Conservation (phyloP, 2,797 vertebrate species). For the Champsocephalus gunnari region DNA sequence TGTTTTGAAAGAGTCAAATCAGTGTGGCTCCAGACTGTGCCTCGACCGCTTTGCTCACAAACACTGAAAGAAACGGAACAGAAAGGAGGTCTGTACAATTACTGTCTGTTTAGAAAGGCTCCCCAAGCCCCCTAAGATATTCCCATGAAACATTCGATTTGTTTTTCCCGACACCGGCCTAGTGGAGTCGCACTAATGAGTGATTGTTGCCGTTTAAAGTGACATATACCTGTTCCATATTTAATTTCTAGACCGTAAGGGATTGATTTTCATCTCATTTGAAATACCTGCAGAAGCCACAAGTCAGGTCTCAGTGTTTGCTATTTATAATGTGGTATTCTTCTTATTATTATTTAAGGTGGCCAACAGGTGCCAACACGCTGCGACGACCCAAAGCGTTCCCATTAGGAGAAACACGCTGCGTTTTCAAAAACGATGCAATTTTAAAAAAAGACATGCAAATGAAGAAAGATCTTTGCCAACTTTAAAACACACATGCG, state of each 20-base stretch:
- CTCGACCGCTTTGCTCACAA: neutral
- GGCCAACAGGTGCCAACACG: too few species aligned
- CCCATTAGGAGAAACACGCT: too few species aligned
- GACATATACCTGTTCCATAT: neutral
- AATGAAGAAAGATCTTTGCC: too few species aligned
- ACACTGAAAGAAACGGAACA: neutral
- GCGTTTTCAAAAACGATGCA: too few species aligned
- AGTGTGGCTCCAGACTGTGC: slow-evolving; percentile 3
- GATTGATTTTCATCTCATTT: neutral
- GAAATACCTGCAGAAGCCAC: neutral
- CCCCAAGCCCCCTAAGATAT: neutral
- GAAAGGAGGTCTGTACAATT: neutral
- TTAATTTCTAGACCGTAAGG: neutral
- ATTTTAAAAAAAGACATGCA: too few species aligned
- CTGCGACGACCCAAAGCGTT: too few species aligned
- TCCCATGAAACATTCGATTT: neutral
- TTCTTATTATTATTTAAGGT: too few species aligned
- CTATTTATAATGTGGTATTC: too few species aligned
- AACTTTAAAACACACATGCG: too few species aligned
- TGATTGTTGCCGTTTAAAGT: neutral
- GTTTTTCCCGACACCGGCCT: neutral
- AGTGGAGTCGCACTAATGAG: neutral
- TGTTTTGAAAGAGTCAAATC: slow-evolving; percentile 9
- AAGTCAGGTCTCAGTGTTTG: too few species aligned
- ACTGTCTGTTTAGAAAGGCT: neutral